Conservation (phyloP, 2,888 invertebrate species). For the Sturmia bella region DNA sequence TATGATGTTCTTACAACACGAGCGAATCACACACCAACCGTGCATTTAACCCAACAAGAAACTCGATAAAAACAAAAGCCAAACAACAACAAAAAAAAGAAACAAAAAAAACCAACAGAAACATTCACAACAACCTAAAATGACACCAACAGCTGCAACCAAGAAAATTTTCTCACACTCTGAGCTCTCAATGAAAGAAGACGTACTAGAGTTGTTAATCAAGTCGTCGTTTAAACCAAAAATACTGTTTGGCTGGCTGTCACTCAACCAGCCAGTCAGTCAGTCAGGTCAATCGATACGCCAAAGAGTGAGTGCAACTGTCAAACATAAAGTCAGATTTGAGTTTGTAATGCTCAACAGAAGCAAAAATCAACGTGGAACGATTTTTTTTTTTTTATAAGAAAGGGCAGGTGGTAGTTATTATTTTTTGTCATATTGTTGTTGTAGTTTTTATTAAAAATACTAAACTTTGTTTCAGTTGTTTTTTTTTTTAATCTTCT, state of each 20-base stretch:
- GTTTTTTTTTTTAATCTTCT: slow-evolving; percentile 73
- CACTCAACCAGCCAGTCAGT: slow-evolving; percentile 17
- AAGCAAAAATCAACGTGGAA: slow-evolving; percentile 78
- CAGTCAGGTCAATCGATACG: slow-evolving; percentile 4
- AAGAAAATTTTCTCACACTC: slow-evolving; percentile 81
- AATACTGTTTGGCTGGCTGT: slow-evolving; percentile 30
- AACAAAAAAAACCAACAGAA: slow-evolving; percentile 70
- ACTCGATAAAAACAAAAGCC: slow-evolving; percentile 45
- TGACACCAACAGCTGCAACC: slow-evolving; percentile 79
- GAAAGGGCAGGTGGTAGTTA: slow-evolving; percentile 80
- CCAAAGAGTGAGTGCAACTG: slow-evolving; percentile 41
- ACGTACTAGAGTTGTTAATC: slow-evolving; percentile 67
- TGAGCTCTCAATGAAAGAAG: slow-evolving; percentile 57
- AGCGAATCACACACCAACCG: slow-evolving; percentile 66
- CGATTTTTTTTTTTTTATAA: slow-evolving; percentile 60
- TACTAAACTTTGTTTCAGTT: slow-evolving; percentile 64
- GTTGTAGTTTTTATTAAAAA: slow-evolving; percentile 40
- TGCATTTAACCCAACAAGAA: slow-evolving; percentile 43
- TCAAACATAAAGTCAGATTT: slow-evolving; percentile 45
- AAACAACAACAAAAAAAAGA: slow-evolving; percentile 39
- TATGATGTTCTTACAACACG: slow-evolving; percentile 66
- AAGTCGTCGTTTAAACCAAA: slow-evolving; percentile 66
- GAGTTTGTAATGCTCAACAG: slow-evolving; percentile 77
- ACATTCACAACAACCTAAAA: slow-evolving; percentile 57
- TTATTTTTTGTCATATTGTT: slow-evolving; percentile 47